phyloP scores from a whole-genome alignment of 2,888 invertebrate species.

The Phytoseiulus persimilis region DNA sequence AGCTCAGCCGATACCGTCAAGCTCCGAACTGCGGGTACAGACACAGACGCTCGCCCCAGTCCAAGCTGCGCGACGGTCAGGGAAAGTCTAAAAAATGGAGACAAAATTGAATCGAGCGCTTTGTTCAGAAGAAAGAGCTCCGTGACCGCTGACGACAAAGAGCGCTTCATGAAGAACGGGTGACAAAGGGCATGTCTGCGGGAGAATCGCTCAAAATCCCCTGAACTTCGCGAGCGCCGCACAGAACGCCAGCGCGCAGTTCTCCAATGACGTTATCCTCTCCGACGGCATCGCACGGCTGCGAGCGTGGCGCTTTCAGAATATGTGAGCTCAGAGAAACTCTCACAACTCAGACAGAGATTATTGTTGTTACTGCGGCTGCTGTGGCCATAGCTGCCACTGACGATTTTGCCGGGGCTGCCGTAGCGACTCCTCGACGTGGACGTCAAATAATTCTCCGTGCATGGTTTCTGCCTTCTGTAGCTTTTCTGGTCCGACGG shows the following conservation, averaged over 20 bases:
- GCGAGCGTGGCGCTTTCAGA: background rate
- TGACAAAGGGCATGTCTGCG: background rate
- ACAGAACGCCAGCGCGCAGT: background rate
- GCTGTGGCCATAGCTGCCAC: background rate
- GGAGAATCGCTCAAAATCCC: background rate
- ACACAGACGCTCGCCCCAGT: background rate
- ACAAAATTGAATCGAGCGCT: background rate
- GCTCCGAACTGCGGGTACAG: background rate
- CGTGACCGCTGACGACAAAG: background rate
- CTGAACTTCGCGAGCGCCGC: background rate
- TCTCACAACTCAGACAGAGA: constrained; percentile 5
- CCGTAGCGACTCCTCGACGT: background rate
- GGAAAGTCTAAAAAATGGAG: background rate
- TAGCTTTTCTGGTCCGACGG: background rate
- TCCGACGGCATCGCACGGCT: background rate
- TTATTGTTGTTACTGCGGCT: background rate
- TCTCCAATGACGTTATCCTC: background rate
- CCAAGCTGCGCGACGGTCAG: too few relatives aligned
- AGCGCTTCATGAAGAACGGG: background rate
- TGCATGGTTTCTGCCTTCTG: background rate
- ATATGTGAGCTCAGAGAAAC: background rate
- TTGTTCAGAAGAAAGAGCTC: background rate
- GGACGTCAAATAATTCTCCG: background rate
- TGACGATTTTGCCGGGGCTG: background rate
- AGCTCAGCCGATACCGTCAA: background rate